Conservation (phyloP, 2,113 vertebrate species). For the Mus spicilegus region DNA sequence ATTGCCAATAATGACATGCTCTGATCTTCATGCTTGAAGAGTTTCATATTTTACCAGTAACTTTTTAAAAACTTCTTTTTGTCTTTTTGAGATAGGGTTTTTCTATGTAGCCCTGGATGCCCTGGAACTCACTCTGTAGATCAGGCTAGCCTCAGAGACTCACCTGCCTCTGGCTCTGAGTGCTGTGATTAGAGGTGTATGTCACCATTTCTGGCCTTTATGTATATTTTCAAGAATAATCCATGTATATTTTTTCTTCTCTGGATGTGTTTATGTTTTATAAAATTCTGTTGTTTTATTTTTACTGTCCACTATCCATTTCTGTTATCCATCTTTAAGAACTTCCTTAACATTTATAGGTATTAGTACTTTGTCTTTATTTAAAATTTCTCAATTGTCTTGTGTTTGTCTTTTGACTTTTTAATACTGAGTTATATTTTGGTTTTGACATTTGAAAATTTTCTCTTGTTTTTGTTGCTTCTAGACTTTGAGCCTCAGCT, state of each 20-base stretch:
- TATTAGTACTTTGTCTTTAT: not conserved
- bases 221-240: not conserved
- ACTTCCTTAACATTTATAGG: not conserved
- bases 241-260: not conserved
- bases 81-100: not conserved
- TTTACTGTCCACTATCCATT: not conserved
- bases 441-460: not conserved
- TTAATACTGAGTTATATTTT: not conserved
- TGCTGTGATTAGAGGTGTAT: not conserved
- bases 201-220: not conserved
- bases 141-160: not conserved
- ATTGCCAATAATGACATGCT: not conserved
- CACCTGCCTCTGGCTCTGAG: not conserved
- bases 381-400: not conserved
- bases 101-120: not conserved
- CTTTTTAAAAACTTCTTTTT: not conserved
- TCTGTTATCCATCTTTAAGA: not conserved
- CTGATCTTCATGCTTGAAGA: not conserved
- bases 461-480: conserved; percentile 46
- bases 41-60: conserved; percentile 9
- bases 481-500: conserved; percentile 28
- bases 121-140: not conserved
- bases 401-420: not conserved
- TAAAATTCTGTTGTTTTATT: not conserved
- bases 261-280: conserved; percentile 31